Evolutionary conservation across 2,888 invertebrate genomes (phyloP).

Genomic region (Glaucopsyche alexis): DNA sequence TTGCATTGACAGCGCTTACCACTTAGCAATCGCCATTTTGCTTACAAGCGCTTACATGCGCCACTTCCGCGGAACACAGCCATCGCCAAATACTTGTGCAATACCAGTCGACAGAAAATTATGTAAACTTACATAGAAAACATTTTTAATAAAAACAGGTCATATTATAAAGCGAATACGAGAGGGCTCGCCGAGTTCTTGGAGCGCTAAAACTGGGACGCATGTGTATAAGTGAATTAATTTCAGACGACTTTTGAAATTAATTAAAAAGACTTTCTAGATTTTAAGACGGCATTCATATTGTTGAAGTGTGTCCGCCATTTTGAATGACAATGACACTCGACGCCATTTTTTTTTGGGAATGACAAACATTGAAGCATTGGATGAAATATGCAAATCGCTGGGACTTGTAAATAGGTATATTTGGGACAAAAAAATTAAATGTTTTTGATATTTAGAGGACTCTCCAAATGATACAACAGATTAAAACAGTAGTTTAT

Average conservation of each 20-base stretch:
- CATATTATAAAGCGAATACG: conserved; percentile 17
- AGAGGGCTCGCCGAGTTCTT: conserved; percentile 20
- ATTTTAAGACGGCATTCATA: conserved; percentile 16
- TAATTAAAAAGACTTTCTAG: conserved; percentile 13
- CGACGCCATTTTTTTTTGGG: neutral
- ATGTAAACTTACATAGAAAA: neutral
- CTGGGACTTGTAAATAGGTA: too few species aligned
- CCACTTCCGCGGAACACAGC: too few species aligned
- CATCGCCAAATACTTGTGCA: too few species aligned
- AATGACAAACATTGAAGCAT: neutral
- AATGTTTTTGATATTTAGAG: too few species aligned
- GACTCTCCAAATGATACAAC: too few species aligned
- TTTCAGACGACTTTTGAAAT: conserved; percentile 19
- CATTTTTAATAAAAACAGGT: conserved; percentile 26
- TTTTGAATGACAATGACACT: conserved; percentile 7
- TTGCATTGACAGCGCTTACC: too few species aligned
- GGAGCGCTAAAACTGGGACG: conserved; percentile 27
- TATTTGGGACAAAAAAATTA: too few species aligned
- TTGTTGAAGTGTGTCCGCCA: neutral
- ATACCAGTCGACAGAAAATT: neutral
- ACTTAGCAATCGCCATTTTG: too few species aligned
- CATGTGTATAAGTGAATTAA: conserved; percentile 28
- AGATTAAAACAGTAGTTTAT: too few species aligned
- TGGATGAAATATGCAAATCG: too few species aligned
- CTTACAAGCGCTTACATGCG: too few species aligned